Evolutionary conservation across 2,797 vertebrate genomes (phyloP).

Genomic region (Merluccius polli): DNA sequence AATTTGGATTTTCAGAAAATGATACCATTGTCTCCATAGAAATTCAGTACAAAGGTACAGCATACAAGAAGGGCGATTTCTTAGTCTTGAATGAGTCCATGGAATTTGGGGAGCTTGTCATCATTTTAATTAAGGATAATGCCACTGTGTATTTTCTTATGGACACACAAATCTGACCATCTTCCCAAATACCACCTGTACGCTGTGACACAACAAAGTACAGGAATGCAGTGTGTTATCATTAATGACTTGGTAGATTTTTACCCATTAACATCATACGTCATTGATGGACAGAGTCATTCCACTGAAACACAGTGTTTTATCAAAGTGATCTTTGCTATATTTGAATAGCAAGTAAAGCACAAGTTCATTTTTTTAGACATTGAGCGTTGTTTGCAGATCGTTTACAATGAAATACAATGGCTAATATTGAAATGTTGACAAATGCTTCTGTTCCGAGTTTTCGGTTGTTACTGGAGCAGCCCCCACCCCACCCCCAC

Average conservation of each 20-base stretch:
- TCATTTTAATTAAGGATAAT: background rate
- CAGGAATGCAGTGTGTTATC: background rate
- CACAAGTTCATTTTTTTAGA: no score
- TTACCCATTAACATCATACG: constrained; percentile 19
- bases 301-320: constrained; percentile 22
- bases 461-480: no score
- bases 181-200: background rate
- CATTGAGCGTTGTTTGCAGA: no score
- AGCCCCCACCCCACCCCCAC: no score
- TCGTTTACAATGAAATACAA: no score
- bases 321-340: constrained; percentile 6
- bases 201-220: background rate
- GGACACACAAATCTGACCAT: background rate
- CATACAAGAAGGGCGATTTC: constrained; percentile 30
- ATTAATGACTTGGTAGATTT: constrained; percentile 18
- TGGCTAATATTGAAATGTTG: no score
- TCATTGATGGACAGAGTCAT: constrained; percentile 17
- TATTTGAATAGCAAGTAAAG: no score
- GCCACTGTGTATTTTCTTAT: constrained; percentile 1
- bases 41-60: constrained; percentile 38
- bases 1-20: constrained; percentile 40
- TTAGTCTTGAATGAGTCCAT: no score
- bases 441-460: no score
- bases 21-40: constrained; percentile 33
- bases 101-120: no score